Base-by-base conservation (phyloP, 2,113 vertebrate species). In the Brachyhypopomus gauderio region DNA sequence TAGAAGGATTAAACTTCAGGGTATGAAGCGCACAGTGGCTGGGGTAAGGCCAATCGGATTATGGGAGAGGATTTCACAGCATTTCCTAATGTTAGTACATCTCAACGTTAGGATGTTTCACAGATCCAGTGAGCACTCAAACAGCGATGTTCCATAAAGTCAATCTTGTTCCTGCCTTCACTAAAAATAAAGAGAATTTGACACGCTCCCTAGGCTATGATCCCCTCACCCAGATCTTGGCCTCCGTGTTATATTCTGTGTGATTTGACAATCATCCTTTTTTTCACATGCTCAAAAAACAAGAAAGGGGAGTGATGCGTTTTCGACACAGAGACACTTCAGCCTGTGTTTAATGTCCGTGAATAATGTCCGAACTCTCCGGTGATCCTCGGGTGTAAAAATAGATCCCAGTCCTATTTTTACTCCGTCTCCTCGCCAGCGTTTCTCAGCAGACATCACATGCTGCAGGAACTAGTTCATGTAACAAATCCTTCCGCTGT, bases 281-380 rank as follows among this genome's bases (percentile, higher is more conserved):
- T 58, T 22, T 22, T 20, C 22, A 4, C 25, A 7, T 12, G 8
- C 36, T 14, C 19, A 58, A 20, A 71, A 60, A 14, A 69, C 7
- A 69, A 60, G 16, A 56, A 34, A 64, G 52, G 8, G 27, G 77
- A 58, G 4, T 41, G 17, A 76, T 77, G 22, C 5, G 75, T 86
- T 66, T 83, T 83, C 83, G 62, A 83, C 78, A 27, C 22, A 30
- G 80, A 75, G n/a, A 48, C 73, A 48, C 64, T 76, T 66, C 20
- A 62, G 12, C 45, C 41, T 23, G 17, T 58, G 48, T 36, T 77
- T 69, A 72, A 60, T 25, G 58, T 64, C n/a, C 74, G 73, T 80
- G n/a, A 83, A 85, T 77, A 62, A 81, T 81, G 52, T 20, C 27
- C 11, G 7, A 74, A 83, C 78, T 75, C 76, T 80, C 71, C 17